Evolutionary conservation across 2,888 invertebrate genomes (phyloP), one percentile per base, ranked within the genome.

Genomic region (Acleris holmiana): DNA sequence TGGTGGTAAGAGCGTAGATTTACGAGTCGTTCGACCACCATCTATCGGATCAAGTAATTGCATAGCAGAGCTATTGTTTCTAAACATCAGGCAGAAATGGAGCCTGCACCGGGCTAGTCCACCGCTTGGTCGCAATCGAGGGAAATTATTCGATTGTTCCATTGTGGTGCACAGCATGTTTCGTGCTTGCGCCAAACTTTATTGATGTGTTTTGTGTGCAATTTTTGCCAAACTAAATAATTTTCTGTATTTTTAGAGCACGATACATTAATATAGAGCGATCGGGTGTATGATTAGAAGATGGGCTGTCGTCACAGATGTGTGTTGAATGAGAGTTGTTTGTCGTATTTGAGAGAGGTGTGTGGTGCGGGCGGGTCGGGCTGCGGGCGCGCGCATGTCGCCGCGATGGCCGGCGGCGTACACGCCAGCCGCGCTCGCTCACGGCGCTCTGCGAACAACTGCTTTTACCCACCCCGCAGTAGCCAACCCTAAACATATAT

Each of bases 41-140:
- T 90, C 89, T 89, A 89, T 91, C 86, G 85, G 89, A 89, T 88
- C 85, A 90, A 91, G 90, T 90, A 91, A 91, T 91, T 91, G 90
- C 89, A 86, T 83, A 75, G 82, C 83, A 80, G 81, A 85, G 88
- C 90, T 88, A 91, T 91, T 91, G 90, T 91, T 91, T 89, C 91
- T 85, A 89, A 90, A 88, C 85, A 85, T 85, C 83, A 78, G 85
- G 79, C 84, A 82, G 85, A 84, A 86, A 85, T 87, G 79, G 83
- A 83, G 83, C 79, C 78, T 73, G 76, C 67, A 66, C 76, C 71
- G 68, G 73, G 77, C 73, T 78, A 76, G 76, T 72, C 77, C 78
- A 72, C 71, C 76, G 77, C 79, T 86, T 83, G 86, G 84, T 75
- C 75, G 71, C 75, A 71, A 76, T 77, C 73, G 69, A 76, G 77